These are phyloP conservation scores for Dasysyrphus albostriatus DNA, from an alignment of 2,888 invertebrate species.

Conservation along the genomic window DNA sequence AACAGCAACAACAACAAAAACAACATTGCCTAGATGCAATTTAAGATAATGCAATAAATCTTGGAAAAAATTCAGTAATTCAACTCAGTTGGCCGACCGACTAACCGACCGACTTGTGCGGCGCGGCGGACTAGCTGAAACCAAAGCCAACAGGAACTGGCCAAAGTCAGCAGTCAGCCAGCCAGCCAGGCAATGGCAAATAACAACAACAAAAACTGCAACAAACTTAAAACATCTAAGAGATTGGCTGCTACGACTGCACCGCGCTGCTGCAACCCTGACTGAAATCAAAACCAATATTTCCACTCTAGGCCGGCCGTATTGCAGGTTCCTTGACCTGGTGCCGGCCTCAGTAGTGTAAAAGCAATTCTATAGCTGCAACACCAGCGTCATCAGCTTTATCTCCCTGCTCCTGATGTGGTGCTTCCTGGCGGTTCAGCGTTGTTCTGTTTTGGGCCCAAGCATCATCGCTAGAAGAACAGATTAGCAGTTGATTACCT, in stretches of 20 bases:
- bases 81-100: constrained; percentile 61
- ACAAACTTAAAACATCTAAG: constrained; percentile 37
- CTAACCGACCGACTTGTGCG: background rate
- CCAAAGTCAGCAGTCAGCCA: constrained; percentile 20
- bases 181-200: constrained; percentile 10
- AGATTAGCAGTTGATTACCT: constrained; percentile 68
- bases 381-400: constrained; percentile 22
- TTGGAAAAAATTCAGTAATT: constrained; percentile 73
- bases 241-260: constrained; percentile 26
- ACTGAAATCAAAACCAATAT: constrained; percentile 76
- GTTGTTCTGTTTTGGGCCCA: constrained; percentile 41
- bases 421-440: constrained; percentile 30
- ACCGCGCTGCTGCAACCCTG: constrained; percentile 21
- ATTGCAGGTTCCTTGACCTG: constrained; percentile 72
- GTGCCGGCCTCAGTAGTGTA: constrained; percentile 23
- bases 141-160: constrained; percentile 65
- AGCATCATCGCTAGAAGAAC: constrained; percentile 26
- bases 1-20: constrained; percentile 50
- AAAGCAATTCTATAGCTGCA: background rate
- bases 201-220: constrained; percentile 19
- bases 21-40: constrained; percentile 72
- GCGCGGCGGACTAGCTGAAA: background rate
- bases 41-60: constrained; percentile 75
- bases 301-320: constrained; percentile 70
- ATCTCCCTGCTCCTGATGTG: constrained; percentile 53